Percentiles rank a stretch among this genome's conserved stretches.
These are phyloP conservation scores for Imbricaverruca yamaguchii DNA, from an alignment of 2,888 invertebrate genomes.

Conservation along the genomic window DNA sequence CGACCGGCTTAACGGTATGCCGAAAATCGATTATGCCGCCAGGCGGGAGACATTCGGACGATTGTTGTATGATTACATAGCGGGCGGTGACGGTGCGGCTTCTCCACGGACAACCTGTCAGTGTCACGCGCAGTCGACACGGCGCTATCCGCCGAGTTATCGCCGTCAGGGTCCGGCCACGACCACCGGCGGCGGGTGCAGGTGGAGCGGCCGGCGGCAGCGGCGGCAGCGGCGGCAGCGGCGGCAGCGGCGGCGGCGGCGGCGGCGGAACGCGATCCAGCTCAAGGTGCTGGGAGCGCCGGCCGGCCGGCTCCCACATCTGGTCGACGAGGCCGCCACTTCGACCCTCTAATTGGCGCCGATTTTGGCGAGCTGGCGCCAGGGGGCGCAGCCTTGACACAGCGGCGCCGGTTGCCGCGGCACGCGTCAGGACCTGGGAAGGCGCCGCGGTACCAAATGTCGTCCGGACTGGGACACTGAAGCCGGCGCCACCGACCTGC, in stretches of 20 bases:
- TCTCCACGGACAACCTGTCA: no score
- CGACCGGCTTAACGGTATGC: no score
- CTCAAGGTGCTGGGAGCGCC: neutral
- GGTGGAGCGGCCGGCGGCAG: neutral
- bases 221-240: neutral
- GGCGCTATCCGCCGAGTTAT: no score
- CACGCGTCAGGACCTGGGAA: no score
- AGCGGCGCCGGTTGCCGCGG: neutral
- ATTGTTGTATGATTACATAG: neutral
- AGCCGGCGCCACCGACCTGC: no score
- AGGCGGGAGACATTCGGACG: neutral
- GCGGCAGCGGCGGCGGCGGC: neutral
- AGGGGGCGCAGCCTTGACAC: neutral
- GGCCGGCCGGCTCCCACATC: neutral
- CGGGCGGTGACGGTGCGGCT: no score
- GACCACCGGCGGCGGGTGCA: no score
- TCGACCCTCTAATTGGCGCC: neutral
- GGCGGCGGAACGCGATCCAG: neutral
- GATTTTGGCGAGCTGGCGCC: neutral
- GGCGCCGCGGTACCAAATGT: no score
- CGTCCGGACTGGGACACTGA: no score
- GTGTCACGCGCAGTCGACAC: no score
- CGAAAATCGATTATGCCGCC: no score
- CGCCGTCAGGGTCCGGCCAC: no score
- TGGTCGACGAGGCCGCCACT: neutral